Base-by-base conservation (phyloP, 2,888 invertebrate species). In the Watsonalla cultraria region DNA sequence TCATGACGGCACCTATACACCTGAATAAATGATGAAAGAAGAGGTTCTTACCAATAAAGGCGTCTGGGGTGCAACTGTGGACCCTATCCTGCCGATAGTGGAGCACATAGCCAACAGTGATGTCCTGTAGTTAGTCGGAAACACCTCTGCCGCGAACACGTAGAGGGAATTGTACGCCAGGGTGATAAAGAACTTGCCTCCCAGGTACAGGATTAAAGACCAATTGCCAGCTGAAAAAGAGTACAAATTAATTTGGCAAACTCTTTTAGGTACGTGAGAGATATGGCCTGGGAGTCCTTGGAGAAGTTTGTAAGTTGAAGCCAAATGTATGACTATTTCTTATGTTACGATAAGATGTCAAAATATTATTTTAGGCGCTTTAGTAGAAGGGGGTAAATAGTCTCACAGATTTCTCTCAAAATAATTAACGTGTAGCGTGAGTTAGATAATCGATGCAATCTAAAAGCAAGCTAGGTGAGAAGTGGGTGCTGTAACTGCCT, bases 111-210 rank as follows among this genome's bases (percentile, higher is more conserved):
- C 94, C 62, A 94, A 83, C 51, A 94, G 72, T 0, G 94, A 92
- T 9, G 94, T 94, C 52, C 94, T 86, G 60, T 94, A 88, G 63
- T 92, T 92, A 0, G 94, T 94, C 0, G 94, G 94, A 70, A 94
- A 94, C 55, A 94, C 92, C 80, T 94, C 94, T 9, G 94, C 93
- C 0, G 94, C 94, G 66, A 93, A 93, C 35, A 94, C 92, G 70
- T 94, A 94, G n/a, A 93, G 74, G 0, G 93, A 91, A 45, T 93
- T 92, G 74, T 94, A 94, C 0, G 94, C 93, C 46, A 92, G 87
- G 0, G 94, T 94, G 51, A 94, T 93, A 70, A 93, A 94, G 79
- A 93, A 93, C 79, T 94, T 94, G 0, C 94, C 94, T 0, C 92
- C 86, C 9, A 94, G 82, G 69, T 93, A 94, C 46, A 93, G 78